Evolutionary conservation across 1,140 invertebrate genomes (phyloP).

Genomic region (Eriosoma lanigerum): DNA sequence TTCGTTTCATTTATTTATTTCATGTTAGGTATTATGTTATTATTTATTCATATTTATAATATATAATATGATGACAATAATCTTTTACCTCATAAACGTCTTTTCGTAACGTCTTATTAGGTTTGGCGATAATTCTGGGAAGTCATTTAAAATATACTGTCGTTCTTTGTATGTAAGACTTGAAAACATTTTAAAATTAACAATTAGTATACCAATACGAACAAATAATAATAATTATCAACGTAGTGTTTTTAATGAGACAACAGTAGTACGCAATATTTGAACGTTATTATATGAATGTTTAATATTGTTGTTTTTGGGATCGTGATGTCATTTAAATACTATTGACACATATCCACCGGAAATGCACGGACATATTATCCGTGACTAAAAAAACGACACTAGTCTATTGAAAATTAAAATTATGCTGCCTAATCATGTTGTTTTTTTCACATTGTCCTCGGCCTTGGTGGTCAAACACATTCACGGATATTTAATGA

Average conservation of each 20-base stretch:
- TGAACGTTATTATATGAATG: no score
- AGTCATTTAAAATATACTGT: constrained; percentile 6
- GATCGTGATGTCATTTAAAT: neutral
- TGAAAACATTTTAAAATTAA: constrained; percentile 19
- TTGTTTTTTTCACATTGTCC: constrained; percentile 16
- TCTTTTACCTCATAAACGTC: constrained; percentile 26
- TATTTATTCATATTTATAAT: no score
- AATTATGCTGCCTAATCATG: neutral
- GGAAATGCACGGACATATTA: constrained; percentile 3
- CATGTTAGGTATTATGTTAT: no score
- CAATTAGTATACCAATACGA: no score
- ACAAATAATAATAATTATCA: no score
- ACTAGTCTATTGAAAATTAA: constrained; percentile 19
- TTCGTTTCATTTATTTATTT: no score
- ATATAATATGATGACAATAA: no score
- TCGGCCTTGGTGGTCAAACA: neutral
- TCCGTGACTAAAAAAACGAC: constrained; percentile 5
- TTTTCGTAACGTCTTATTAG: constrained; percentile 41
- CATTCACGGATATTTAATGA: neutral
- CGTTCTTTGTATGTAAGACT: neutral
- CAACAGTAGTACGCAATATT: neutral
- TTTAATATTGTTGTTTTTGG: neutral
- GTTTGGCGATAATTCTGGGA: constrained; percentile 29
- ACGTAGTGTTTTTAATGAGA: no score
- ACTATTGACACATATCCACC: neutral